A percentile compares a stretch with the other conserved stretches of the same genome.
These are phyloP conservation scores for Hetaerina americana DNA, from an alignment of 1,140 invertebrate species.

Conservation along the genomic window DNA sequence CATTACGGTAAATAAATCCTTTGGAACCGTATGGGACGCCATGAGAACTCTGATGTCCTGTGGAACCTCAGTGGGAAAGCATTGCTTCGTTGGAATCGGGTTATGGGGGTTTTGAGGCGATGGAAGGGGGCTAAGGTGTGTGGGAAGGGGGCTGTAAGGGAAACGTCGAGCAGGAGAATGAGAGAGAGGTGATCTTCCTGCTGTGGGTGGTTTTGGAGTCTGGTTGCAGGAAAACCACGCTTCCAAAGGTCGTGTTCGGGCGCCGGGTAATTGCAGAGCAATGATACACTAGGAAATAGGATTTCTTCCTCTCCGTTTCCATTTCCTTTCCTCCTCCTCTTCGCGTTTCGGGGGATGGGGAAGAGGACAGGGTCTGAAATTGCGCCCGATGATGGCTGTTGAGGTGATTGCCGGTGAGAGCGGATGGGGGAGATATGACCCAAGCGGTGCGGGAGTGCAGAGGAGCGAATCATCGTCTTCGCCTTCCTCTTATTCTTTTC, in stretches of 20 bases:
- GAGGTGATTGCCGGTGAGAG: neutral
- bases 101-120: neutral
- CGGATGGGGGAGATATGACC: neutral
- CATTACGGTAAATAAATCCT: no score
- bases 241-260: neutral
- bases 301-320: neutral
- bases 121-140: neutral
- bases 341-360: no score
- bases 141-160: neutral
- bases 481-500: no score
- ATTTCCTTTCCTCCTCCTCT: neutral
- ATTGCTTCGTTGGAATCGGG: no score
- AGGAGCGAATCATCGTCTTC: no score
- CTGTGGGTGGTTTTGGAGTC: neutral
- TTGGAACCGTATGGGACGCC: no score
- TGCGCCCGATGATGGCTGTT: neutral
- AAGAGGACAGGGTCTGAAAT: neutral
- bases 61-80: no score
- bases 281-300: neutral
- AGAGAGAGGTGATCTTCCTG: neutral
- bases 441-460: no score
- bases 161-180: neutral
- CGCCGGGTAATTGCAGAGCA: neutral
- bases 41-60: no score
- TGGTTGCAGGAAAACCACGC: neutral